These are phyloP conservation scores for Vanessa cardui DNA, from an alignment of 2,888 invertebrate species.

Conservation along the genomic window DNA sequence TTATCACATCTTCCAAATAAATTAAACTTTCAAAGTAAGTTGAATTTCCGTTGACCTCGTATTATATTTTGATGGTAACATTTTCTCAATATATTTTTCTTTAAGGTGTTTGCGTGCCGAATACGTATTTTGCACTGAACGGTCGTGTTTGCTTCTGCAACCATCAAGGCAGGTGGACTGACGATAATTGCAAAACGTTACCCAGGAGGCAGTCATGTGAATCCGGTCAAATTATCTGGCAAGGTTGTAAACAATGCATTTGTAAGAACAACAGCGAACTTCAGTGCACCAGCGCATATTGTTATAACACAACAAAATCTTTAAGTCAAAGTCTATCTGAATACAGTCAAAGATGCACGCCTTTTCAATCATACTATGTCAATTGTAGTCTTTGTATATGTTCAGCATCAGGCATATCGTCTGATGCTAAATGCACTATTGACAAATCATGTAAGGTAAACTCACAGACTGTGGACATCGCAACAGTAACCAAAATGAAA, in stretches of 20 bases:
- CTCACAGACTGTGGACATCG: constrained; percentile 39
- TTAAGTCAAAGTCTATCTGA: constrained; percentile 24
- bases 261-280: constrained; percentile 64
- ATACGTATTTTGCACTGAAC: constrained; percentile 61
- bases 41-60: neutral
- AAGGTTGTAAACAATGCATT: constrained; percentile 67
- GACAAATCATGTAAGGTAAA: constrained; percentile 60
- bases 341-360: constrained; percentile 56
- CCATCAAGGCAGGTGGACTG: constrained; percentile 57
- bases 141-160: constrained; percentile 64
- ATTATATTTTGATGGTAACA: neutral
- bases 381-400: constrained; percentile 72
- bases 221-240: constrained; percentile 63
- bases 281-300: constrained; percentile 56
- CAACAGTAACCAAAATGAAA: constrained; percentile 43
- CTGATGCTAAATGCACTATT: constrained; percentile 64
- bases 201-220: constrained; percentile 55
- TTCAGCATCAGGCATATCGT: constrained; percentile 62
- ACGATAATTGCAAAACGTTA: constrained; percentile 54
- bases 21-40: constrained; percentile 56
- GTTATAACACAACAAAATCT: constrained; percentile 42
- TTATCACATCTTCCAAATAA: constrained; percentile 50
- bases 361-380: constrained; percentile 64
- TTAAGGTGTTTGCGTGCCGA: constrained; percentile 66
- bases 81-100: constrained; percentile 28